Evolutionary conservation across 1,140 invertebrate species (phyloP).

Genomic region (Belonocnema kinseyi): DNA sequence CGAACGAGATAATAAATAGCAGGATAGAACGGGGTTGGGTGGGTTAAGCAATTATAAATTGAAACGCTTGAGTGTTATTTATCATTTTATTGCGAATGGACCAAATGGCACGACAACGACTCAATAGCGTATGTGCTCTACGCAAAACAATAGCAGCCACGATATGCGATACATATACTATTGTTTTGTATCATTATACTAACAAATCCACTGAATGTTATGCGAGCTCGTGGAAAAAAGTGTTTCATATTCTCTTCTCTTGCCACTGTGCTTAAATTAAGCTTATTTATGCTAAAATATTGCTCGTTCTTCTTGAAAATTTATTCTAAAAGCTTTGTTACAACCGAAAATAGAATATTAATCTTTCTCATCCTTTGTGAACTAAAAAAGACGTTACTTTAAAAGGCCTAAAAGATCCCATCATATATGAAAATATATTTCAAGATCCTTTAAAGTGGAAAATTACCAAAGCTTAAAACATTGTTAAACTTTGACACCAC

Average conservation of each 20-base stretch:
- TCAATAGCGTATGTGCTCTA: slow-evolving; percentile 11
- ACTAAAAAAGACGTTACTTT: no score
- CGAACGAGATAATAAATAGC: slow-evolving; percentile 29
- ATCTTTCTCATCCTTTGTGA: no score
- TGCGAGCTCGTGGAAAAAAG: background rate
- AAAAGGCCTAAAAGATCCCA: no score
- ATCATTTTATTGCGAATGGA: slow-evolving; percentile 26
- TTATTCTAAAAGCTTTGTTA: no score
- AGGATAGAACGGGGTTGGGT: slow-evolving; percentile 10
- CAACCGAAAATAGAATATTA: no score
- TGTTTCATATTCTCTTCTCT: background rate
- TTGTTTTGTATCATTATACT: slow-evolving; percentile 25
- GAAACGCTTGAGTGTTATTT: slow-evolving; percentile 27
- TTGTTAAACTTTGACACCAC: no score
- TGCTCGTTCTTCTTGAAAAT: no score
- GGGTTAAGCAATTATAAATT: slow-evolving; percentile 15
- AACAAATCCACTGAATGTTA: slow-evolving; percentile 20
- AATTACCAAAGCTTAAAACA: no score
- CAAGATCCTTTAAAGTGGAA: no score
- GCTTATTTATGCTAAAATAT: slow-evolving; percentile 28
- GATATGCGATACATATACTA: slow-evolving; percentile 17
- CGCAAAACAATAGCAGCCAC: slow-evolving; percentile 11
- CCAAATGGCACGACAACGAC: slow-evolving; percentile 8
- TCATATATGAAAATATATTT: no score
- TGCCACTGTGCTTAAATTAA: background rate